Conservation (phyloP, 2,888 invertebrate species). For the Ectropis crepuscularia region DNA sequence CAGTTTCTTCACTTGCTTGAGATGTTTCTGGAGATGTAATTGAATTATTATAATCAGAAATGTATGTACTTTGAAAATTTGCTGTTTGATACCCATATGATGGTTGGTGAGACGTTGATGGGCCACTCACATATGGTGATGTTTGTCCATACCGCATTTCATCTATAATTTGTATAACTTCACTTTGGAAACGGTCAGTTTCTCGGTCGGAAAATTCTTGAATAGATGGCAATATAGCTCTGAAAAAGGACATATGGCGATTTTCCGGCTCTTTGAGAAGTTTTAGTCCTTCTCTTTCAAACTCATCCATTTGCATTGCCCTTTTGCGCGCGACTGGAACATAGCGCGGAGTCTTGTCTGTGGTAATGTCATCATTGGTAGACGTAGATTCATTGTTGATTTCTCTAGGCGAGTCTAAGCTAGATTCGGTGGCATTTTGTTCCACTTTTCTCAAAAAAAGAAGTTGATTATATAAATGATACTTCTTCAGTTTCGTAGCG, state of each 20-base stretch:
- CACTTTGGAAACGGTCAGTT: conserved; percentile 42
- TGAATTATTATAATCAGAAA: conserved; percentile 38
- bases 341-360: background rate
- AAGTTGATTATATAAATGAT: background rate
- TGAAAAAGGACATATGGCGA: conserved; percentile 33
- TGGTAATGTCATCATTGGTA: background rate
- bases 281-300: background rate
- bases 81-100: conserved; percentile 42
- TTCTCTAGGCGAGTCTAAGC: conserved; percentile 1
- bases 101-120: conserved; percentile 39
- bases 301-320: conserved; percentile 36
- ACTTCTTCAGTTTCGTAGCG: background rate
- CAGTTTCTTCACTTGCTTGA: conserved; percentile 38
- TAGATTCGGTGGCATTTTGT: background rate
- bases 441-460: background rate
- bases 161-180: conserved; percentile 43
- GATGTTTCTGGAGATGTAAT: conserved; percentile 37
- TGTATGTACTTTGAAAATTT: conserved; percentile 42
- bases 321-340: conserved; percentile 36
- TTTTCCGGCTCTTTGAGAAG: conserved; percentile 41
- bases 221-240: conserved; percentile 30
- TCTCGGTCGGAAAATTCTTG: conserved; percentile 15
- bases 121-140: conserved; percentile 35
- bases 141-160: conserved; percentile 46
- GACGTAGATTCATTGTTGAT: background rate